These are phyloP conservation scores for Pseudomyrmex flavicornis DNA, from an alignment of 1,140 invertebrate genomes.

Conservation along the genomic window DNA sequence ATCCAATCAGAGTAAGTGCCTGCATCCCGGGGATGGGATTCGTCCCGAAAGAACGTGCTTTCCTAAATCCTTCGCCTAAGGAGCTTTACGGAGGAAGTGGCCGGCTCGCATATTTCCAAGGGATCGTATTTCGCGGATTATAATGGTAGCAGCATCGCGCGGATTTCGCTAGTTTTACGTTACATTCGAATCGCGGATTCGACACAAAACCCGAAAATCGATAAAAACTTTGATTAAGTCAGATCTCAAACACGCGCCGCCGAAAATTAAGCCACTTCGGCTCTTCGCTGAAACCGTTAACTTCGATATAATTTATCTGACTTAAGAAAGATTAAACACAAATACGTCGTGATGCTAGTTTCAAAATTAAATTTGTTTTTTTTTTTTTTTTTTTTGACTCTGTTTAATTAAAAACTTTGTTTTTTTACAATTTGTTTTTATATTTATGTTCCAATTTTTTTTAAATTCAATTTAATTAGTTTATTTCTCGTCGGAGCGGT, in stretches of 20 bases:
- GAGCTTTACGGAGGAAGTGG: slow-evolving; percentile 23
- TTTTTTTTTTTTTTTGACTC: not conserved
- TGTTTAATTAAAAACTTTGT: not conserved
- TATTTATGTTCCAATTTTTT: not conserved
- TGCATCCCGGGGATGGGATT: slow-evolving; percentile 33
- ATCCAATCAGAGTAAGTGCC: slow-evolving; percentile 49
- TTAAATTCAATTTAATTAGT: not conserved
- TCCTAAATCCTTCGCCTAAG: slow-evolving; percentile 15
- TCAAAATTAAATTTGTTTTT: not conserved
- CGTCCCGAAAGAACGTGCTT: slow-evolving; percentile 24
- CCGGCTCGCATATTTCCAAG: slow-evolving; percentile 26
- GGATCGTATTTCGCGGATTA: slow-evolving; percentile 16
- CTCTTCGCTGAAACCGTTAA: not conserved
- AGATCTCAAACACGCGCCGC: not conserved
- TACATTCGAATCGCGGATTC: slow-evolving; percentile 5
- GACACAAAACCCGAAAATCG: not conserved
- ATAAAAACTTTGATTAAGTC: not conserved
- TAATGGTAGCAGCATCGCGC: not conserved
- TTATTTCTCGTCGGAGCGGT: not conserved
- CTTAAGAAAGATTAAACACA: too few relatives aligned
- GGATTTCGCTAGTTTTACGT: slow-evolving; percentile 3
- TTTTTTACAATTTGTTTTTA: not conserved
- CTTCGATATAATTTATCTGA: not conserved
- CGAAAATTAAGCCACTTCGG: not conserved
- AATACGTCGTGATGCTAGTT: too few relatives aligned